Evolutionary conservation across 2,797 vertebrate species (phyloP), one percentile per base, ranked within the genome.

Genomic region (Sarcoramphus papa): DNA sequence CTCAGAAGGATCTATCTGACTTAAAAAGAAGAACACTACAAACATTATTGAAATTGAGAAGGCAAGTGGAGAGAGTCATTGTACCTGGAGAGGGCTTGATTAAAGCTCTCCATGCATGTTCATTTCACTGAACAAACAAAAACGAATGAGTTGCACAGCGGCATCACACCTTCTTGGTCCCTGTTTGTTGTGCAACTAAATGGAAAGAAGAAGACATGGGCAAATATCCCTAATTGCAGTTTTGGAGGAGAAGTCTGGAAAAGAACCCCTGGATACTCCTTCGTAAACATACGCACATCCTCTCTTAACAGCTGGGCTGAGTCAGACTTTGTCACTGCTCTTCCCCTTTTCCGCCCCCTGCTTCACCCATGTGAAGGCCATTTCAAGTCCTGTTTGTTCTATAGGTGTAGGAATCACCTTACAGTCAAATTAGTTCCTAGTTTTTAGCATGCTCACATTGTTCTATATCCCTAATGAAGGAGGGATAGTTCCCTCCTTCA

Each of bases 1-100:
- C 93, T 97, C 70, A 94, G 94, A 95, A 97, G 90, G 56, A 93
- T 91, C 73, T 92, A 25, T 81, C 81, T 82, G 70, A 68, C 70
- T 93, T 95, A 70, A 95, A 96, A 95, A 95, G 88, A 97, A 97
- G 89, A 94, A 97, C 93, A 95, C 92, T 96, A 80, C 74, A 97
- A 95, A 84, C 67, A 95, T 96, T 93, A 83, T 95, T 95, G 86
- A 97, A 95, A 63, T 83, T 80, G 80, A 95, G 92, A 80, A 90
- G 70, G 53, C 64, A 90, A 95, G 84, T 91, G 92, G 72, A 95
- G 92, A 94, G 92, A 90, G 75, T 92, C 84, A 85, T 96, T 96
- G 88, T 85, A 88, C 54, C 33, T 73, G 47, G 65, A 94, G 84
- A 93, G 92, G 93, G 69, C 73, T 93, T 96, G 95, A 93, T 94